Base-by-base conservation (phyloP, 2,888 invertebrate species). In the Linnaemya vulpina region DNA sequence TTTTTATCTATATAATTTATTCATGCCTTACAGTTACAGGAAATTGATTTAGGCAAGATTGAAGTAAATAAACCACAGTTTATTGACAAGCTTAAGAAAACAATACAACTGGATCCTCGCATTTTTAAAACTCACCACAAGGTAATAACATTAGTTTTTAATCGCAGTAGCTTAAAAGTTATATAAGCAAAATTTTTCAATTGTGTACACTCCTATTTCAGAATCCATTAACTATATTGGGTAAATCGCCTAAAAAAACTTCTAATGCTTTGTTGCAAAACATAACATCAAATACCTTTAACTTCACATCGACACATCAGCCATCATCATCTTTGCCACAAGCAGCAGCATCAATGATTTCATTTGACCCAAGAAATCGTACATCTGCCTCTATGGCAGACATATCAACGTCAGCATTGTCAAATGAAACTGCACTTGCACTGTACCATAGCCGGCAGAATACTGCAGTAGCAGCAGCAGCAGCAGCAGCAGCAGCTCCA, bases 31-130 rank as follows among this genome's bases (percentile, higher is more conserved):
- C 35, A 88, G 87, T 82, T 88, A 9, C 49, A 83, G 38, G 84
- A 86, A 86, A 80, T 88, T 40, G 86, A 86, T 84, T 65, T 87
- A 60, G 62, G 75, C 13, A 84, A 80, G 43, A 9, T 75, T 49
- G 71, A 81, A 4, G 20, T 86, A 20, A 86, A 87, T 60, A 87
- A 87, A 65, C 86, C 87, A 10, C 20, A 68, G 3, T 30, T 38
- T 43, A 65, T 88, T 70, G 86, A 86, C 55, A 78, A 71, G 60
- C 68, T 86, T 43, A 70, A 86, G 76, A 83, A 75, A 68, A 83
- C 86, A 17, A 73, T 62, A 40, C 62, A 67, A 58, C 35, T 78
- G 60, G 87, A 88, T 86, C 87, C 87, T 15, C 81, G 87, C 77
- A 49, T 88, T 40, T 82, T 78, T 53, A 86, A 84, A 76, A 71